Evolutionary conservation across 2,113 vertebrate species (phyloP).

Genomic region (Columba livia): DNA sequence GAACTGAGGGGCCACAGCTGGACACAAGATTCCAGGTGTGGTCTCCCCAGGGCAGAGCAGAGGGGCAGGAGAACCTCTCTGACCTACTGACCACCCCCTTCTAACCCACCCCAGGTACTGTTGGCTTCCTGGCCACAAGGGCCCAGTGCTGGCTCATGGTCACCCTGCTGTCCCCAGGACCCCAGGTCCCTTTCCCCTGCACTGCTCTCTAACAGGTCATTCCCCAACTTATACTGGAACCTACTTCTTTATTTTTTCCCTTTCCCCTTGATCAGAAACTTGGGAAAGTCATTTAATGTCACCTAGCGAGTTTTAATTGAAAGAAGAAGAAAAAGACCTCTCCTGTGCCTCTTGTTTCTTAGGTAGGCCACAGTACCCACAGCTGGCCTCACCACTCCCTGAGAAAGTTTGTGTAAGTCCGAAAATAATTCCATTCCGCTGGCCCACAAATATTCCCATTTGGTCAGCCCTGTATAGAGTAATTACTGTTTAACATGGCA

Average conservation of each 20-base stretch:
- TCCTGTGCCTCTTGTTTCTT: slow-evolving; percentile 1
- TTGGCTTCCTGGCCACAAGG: too few relatives aligned
- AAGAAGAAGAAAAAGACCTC: neutral
- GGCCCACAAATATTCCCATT: slow-evolving; percentile 32
- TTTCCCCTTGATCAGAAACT: neutral
- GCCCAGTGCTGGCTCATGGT: too few relatives aligned
- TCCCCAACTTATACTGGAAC: too few relatives aligned
- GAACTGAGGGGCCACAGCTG: too few relatives aligned
- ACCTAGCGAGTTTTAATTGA: neutral
- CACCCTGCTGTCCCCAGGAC: too few relatives aligned
- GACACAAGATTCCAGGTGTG: too few relatives aligned
- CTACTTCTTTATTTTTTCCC: neutral
- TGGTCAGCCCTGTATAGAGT: slow-evolving; percentile 57
- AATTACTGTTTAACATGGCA: slow-evolving; percentile 66
- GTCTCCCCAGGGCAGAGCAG: too few relatives aligned
- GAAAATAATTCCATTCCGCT: slow-evolving; percentile 54
- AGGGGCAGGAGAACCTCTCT: too few relatives aligned
- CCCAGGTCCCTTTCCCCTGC: too few relatives aligned
- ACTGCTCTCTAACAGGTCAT: too few relatives aligned
- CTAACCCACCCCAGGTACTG: too few relatives aligned
- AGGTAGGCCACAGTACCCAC: neutral
- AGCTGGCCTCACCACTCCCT: slow-evolving; percentile 31
- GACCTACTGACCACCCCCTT: too few relatives aligned
- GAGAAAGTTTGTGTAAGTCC: slow-evolving; percentile 36
- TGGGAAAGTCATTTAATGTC: neutral